A percentile compares a stretch with the other conserved stretches of the same genome.
Conservation (phyloP, 2,113 vertebrate genomes). For the Ophiodon elongatus region DNA sequence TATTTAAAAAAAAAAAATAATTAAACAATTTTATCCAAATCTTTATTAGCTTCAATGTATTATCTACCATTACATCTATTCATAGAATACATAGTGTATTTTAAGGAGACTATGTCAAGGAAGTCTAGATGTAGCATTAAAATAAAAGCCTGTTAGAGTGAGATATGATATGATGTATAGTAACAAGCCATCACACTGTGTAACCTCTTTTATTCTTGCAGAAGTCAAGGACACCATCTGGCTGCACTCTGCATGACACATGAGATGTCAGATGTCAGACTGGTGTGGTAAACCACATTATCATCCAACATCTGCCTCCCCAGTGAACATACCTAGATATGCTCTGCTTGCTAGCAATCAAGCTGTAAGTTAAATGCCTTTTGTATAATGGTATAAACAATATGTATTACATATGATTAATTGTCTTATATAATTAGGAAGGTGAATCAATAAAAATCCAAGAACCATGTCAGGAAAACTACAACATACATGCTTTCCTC, state of each 20-base stretch:
- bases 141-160: conserved; percentile 28
- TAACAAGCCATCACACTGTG: conserved; percentile 51
- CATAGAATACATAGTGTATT: conserved; percentile 9
- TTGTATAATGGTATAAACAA: background rate
- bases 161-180: conserved; percentile 52
- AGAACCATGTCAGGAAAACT: background rate
- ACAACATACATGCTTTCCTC: background rate
- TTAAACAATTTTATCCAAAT: background rate
- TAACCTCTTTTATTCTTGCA: conserved; percentile 63
- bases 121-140: conserved; percentile 14
- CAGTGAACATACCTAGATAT: conserved; percentile 30
- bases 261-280: conserved; percentile 60
- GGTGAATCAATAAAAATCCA: conserved; percentile 12
- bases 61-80: background rate
- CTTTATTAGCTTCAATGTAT: background rate
- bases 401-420: background rate
- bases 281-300: conserved; percentile 65
- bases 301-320: conserved; percentile 59
- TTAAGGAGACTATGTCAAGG: background rate
- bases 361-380: conserved; percentile 4
- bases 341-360: conserved; percentile 17
- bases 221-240: conserved; percentile 80
- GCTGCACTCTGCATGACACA: conserved; percentile 66
- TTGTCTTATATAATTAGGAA: background rate
- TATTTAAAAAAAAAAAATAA: too few relatives aligned